Evolutionary conservation across 2,797 vertebrate genomes (phyloP).

Genomic region (Gallinago nigripennis): DNA sequence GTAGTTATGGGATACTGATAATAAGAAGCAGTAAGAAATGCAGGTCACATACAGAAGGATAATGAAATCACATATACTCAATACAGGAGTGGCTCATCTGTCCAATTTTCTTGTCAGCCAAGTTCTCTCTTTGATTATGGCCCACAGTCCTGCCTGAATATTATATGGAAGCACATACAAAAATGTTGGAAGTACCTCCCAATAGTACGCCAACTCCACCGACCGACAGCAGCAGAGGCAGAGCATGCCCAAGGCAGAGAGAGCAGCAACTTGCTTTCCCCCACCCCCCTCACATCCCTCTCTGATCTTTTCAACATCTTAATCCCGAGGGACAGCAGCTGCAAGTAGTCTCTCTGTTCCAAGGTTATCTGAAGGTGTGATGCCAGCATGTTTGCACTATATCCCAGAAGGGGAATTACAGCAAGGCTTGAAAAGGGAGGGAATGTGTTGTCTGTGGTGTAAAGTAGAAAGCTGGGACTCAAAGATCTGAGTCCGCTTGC

Average conservation of each 20-base stretch:
- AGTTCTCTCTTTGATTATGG: neutral
- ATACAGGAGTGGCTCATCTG: neutral
- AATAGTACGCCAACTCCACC: neutral
- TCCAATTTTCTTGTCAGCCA: neutral
- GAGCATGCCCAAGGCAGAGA: neutral
- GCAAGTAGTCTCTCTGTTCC: neutral
- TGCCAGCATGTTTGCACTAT: neutral
- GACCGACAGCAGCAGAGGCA: neutral
- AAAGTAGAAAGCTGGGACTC: neutral
- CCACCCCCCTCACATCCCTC: neutral
- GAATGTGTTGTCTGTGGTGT: neutral
- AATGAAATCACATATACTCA: neutral
- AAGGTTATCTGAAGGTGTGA: neutral
- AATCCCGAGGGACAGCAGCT: neutral
- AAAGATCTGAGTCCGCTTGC: neutral
- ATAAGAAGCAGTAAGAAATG: conserved; percentile 2
- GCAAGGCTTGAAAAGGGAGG: neutral
- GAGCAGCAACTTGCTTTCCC: neutral
- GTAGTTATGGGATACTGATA: neutral
- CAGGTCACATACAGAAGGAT: neutral
- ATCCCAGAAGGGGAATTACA: neutral
- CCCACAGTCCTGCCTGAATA: neutral
- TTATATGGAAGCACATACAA: neutral
- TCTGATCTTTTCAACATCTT: neutral
- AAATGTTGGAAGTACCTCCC: neutral